phyloP scores from a whole-genome alignment of 1,140 invertebrate species.

The Zaprionus inermis region DNA sequence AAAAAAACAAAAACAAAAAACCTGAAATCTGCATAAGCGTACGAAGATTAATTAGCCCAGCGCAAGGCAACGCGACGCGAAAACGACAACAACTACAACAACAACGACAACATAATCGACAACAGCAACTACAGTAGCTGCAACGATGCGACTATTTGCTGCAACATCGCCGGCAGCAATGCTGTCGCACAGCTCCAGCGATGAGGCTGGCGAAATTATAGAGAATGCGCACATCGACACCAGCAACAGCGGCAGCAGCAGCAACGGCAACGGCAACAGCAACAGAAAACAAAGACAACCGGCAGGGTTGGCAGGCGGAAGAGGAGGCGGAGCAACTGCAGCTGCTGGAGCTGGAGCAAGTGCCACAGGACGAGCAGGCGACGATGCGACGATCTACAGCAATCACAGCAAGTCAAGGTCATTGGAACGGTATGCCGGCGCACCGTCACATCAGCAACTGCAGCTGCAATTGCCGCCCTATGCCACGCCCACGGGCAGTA shows the following conservation, averaged over 20 bases:
- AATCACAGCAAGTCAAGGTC: slow-evolving; percentile 78
- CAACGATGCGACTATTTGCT: slow-evolving; percentile 59
- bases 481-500: slow-evolving; percentile 70
- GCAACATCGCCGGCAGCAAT: slow-evolving; percentile 45
- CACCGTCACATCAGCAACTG: slow-evolving; percentile 64
- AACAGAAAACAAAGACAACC: slow-evolving; percentile 19
- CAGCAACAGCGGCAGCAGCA: neutral
- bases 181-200: slow-evolving; percentile 57
- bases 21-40: slow-evolving; percentile 76
- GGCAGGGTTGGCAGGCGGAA: slow-evolving; percentile 5
- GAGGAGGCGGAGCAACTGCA: neutral
- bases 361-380: neutral
- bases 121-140: slow-evolving; percentile 6
- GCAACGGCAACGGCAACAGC: neutral
- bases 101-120: slow-evolving; percentile 12
- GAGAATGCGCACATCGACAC: slow-evolving; percentile 57
- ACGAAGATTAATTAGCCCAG: slow-evolving; percentile 72
- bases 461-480: slow-evolving; percentile 56
- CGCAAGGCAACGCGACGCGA: neutral
- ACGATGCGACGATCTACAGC: slow-evolving; percentile 50
- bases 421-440: slow-evolving; percentile 77
- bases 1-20: slow-evolving; percentile 46
- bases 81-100: slow-evolving; percentile 26
- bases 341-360: neutral
- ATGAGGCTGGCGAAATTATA: slow-evolving; percentile 70